Percentiles rank a stretch among this genome's conserved stretches.
phyloP scores from a whole-genome alignment of 2,888 invertebrate genomes.

The Anthrax anthrax region DNA sequence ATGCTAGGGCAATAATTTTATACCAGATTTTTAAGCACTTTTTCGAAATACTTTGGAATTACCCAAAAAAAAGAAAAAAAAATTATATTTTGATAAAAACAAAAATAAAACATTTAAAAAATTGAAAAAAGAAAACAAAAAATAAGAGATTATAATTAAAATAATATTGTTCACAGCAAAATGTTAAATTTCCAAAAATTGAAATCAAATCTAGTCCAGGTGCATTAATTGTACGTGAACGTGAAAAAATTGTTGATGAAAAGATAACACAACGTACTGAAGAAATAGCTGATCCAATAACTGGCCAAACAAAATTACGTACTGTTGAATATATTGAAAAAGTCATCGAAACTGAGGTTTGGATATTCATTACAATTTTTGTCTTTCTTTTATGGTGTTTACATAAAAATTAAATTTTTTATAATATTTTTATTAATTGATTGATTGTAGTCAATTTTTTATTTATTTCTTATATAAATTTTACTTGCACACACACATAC shows the following conservation, averaged over 20 bases:
- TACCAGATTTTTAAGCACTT: no score
- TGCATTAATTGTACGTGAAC: constrained; percentile 70
- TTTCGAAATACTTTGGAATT: no score
- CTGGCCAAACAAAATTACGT: constrained; percentile 73
- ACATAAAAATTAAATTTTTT: no score
- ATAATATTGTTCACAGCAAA: constrained; percentile 19
- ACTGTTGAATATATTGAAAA: constrained; percentile 91
- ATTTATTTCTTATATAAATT: no score
- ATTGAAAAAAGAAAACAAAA: background rate
- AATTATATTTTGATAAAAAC: background rate
- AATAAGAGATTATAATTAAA: no score
- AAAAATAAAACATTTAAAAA: no score
- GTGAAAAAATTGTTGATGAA: constrained; percentile 79
- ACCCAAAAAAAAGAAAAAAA: constrained; percentile 1
- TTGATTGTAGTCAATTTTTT: no score
- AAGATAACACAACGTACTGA: constrained; percentile 74
- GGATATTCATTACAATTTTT: constrained; percentile 7
- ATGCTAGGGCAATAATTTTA: no score
- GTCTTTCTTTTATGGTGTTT: no score
- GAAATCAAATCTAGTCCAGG: constrained; percentile 77
- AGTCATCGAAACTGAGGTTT: constrained; percentile 91
- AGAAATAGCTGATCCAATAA: constrained; percentile 73
- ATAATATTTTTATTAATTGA: no score
- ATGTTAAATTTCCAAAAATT: constrained; percentile 60
- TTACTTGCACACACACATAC: no score